phyloP scores from a whole-genome alignment of 1,140 invertebrate genomes.

The Marisa cornuarietis region DNA sequence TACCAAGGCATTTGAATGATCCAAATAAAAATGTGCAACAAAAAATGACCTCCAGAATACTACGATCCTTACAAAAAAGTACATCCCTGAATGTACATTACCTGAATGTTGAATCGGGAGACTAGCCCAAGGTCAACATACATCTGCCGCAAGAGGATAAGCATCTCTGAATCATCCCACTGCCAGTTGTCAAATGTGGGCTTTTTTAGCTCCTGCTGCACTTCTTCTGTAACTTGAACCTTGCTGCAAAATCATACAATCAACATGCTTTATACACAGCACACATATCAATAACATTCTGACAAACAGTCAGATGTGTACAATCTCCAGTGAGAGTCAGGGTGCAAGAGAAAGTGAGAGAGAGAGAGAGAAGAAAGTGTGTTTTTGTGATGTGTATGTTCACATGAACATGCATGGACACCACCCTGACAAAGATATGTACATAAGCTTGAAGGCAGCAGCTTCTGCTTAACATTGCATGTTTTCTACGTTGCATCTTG shows the following conservation, averaged over 20 bases:
- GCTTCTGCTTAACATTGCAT: too few species aligned
- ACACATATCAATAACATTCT: too few species aligned
- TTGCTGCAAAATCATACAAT: constrained; percentile 36
- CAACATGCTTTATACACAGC: background rate
- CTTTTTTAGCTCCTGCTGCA: constrained; percentile 74
- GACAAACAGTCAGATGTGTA: too few species aligned
- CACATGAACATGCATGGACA: too few species aligned
- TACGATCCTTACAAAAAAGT: background rate
- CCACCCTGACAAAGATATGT: too few species aligned
- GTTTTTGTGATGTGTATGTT: too few species aligned
- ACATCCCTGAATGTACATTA: constrained; percentile 61
- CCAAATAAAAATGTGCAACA: background rate
- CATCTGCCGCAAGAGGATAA: constrained; percentile 85
- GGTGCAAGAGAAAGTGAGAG: too few species aligned
- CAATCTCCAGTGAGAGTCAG: too few species aligned
- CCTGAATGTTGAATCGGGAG: constrained; percentile 81
- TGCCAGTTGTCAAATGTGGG: constrained; percentile 85
- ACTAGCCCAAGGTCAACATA: constrained; percentile 82
- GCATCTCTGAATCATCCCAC: constrained; percentile 84
- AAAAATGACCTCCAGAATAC: background rate
- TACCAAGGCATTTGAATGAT: background rate
- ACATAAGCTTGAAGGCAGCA: too few species aligned
- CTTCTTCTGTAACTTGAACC: constrained; percentile 71
- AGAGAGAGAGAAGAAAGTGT: too few species aligned
- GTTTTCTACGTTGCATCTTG: too few species aligned